Evolutionary conservation across 2,113 vertebrate genomes (phyloP).

Genomic region (Okapia johnstoni): DNA sequence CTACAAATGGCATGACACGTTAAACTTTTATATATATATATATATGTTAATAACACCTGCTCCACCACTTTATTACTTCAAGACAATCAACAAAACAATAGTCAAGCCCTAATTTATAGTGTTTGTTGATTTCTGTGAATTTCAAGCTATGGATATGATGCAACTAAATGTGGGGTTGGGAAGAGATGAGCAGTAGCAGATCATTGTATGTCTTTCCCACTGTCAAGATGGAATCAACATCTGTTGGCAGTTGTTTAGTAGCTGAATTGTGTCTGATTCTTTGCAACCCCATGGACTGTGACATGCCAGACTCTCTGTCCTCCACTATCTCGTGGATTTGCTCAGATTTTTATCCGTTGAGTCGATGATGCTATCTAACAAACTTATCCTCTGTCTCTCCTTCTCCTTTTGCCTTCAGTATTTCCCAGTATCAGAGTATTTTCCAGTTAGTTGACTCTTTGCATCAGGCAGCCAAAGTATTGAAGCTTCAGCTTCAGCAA

Average conservation of each 20-base stretch:
- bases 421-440: not conserved
- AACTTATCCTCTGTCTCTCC: not conserved
- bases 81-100: not conserved
- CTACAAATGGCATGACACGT: not conserved
- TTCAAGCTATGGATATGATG: not conserved
- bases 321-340: accelerated
- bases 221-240: not conserved
- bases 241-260: not conserved
- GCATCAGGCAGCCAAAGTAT: not conserved
- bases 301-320: not conserved
- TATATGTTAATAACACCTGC: not conserved
- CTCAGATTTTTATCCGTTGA: not conserved
- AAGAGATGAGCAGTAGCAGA: accelerated
- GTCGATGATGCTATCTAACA: not conserved
- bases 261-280: not conserved
- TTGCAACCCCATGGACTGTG: not conserved
- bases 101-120: not conserved
- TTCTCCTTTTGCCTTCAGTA: not conserved
- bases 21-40: not conserved
- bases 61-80: not conserved
- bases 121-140: not conserved
- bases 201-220: not conserved
- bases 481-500: not conserved
- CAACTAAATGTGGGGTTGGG: not conserved
- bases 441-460: not conserved